phyloP scores from a whole-genome alignment of 2,797 vertebrate species.

The Dendrocincla fuliginosa region DNA sequence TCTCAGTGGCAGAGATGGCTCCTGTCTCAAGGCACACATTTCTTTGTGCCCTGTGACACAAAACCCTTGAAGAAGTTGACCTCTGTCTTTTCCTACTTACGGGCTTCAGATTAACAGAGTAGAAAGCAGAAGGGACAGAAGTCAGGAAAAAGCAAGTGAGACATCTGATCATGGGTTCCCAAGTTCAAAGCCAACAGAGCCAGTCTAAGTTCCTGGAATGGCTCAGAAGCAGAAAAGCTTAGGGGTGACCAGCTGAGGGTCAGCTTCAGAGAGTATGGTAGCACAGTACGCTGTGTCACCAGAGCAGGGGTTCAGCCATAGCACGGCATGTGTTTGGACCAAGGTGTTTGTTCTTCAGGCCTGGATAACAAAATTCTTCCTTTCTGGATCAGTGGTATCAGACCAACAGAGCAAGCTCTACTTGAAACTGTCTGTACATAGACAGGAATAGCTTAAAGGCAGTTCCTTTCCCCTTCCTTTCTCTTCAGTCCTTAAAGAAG shows the following conservation, averaged over 20 bases:
- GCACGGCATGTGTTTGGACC: fast-evolving
- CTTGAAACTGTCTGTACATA: neutral
- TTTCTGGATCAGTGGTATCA: neutral
- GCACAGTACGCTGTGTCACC: fast-evolving
- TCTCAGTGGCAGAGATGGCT: neutral
- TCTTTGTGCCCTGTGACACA: neutral
- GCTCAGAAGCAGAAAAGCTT: neutral
- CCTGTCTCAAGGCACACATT: neutral
- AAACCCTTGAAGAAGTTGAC: neutral
- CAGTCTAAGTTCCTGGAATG: neutral
- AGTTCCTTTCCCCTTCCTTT: neutral
- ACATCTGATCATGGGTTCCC: neutral
- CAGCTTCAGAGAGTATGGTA: neutral
- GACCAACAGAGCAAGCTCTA: neutral
- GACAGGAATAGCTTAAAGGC: neutral
- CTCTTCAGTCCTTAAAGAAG: neutral
- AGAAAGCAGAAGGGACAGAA: neutral
- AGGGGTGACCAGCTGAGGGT: neutral
- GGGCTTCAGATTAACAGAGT: neutral
- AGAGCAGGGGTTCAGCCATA: neutral
- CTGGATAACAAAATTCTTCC: neutral
- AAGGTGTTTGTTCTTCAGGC: neutral
- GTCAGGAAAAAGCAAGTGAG: neutral
- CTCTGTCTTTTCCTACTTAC: neutral
- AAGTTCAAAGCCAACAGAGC: neutral